Base-by-base conservation (phyloP, 2,113 vertebrate species). In the Stigmatopora argus region DNA sequence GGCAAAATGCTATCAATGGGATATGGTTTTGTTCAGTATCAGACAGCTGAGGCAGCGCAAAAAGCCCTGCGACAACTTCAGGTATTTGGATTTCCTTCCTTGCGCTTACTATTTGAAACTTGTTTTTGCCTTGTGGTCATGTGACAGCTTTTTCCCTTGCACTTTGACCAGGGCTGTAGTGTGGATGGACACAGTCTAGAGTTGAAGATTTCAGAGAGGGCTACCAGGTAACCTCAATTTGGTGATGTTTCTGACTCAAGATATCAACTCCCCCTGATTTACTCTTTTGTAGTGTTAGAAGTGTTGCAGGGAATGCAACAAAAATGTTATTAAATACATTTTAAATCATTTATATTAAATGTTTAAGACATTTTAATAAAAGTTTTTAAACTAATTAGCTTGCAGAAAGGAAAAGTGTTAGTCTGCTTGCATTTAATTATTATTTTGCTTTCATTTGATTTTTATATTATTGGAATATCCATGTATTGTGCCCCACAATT, bases 11-110 rank as follows among this genome's bases (percentile, higher is more conserved):
- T 96, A 1, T 96, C 97, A 6, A 96, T 99, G 97, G 97, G 96
- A 15, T 98, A 96, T 62, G 97, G 97, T 0, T 99, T 99, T 82
- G 92, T 98, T 78, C 93, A 94, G 52, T 99, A 94, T 84, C 90
- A 74, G 87, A 95, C 90, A 51, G 90, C 94, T 0, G 92, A 96
- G 70, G 81, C 91, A 0, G 95, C 97, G 44, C 92, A 98, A 87
- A 98, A 94, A 70, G 97, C 97, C 4, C 84, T 99, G 70, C 92
- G 85, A 62, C 90, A 79, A 71, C 89, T 98, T 1, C 96, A 99
- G 94, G 97, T 97, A 90, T 68, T 0, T 1, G 34, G 7, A 8
- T 2, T 13, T 34, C 21, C 53, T 34, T 58, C n/a, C 58, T 56
- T 23, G 19, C 2, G 12, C 1, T 48, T 59, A 26, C n/a, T 38